Conservation (phyloP, 2,797 vertebrate genomes). For the Hybognathus amarus region DNA sequence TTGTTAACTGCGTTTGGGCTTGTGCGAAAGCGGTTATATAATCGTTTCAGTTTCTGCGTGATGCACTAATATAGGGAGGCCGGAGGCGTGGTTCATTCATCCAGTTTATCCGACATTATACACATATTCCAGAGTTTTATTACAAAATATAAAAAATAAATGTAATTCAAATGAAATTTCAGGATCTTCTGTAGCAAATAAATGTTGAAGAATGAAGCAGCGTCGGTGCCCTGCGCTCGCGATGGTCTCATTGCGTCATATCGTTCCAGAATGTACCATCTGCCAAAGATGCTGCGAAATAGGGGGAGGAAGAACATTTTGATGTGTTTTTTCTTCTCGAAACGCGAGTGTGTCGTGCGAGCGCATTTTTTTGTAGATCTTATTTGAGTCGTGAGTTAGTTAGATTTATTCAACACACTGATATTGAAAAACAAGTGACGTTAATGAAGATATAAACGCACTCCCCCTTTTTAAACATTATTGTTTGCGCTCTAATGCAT, state of each 20-base stretch:
- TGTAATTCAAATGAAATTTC: no score
- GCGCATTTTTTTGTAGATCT: rapidly evolving
- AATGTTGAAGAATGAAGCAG: background rate
- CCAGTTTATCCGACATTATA: background rate
- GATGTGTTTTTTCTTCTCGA: background rate
- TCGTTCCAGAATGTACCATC: conserved; percentile 52
- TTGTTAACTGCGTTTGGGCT: background rate
- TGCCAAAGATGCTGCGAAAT: conserved; percentile 16
- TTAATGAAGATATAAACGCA: background rate
- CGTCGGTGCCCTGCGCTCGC: conserved; percentile 14
- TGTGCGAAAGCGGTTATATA: conserved; percentile 11
- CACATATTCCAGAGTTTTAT: background rate
- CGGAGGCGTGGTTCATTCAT: conserved; percentile 36
- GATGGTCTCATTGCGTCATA: conserved; percentile 54
- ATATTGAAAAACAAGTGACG: background rate
- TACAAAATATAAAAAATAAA: background rate
- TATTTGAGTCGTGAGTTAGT: background rate
- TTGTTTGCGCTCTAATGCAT: background rate
- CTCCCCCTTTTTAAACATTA: background rate
- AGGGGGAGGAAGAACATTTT: background rate
- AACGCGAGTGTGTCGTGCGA: background rate
- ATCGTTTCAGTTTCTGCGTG: background rate
- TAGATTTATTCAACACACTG: background rate
- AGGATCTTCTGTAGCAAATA: background rate
- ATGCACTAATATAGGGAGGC: conserved; percentile 7